Conservation (phyloP, 2,797 vertebrate genomes). For the Acrossocheilus fasciatus region DNA sequence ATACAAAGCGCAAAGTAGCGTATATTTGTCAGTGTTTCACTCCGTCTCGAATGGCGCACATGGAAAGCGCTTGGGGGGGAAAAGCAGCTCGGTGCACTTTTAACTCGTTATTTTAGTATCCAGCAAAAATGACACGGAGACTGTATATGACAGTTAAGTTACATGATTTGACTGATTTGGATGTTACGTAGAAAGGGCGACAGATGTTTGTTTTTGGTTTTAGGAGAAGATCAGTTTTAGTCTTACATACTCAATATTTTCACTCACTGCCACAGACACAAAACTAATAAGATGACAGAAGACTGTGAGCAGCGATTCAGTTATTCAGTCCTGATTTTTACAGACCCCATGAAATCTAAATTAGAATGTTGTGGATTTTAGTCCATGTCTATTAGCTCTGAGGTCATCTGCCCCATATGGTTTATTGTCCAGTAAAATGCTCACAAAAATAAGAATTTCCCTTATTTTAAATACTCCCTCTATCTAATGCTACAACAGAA, state of each 20-base stretch:
- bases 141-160: not conserved
- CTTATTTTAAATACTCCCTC: not conserved
- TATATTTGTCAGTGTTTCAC: no score
- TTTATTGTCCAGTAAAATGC: not conserved
- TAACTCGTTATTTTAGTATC: no score
- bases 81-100: no score
- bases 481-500: not conserved
- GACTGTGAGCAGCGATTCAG: not conserved
- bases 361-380: not conserved
- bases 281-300: not conserved
- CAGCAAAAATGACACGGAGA: no score
- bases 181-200: no score
- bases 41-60: no score
- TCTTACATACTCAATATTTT: not conserved
- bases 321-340: not conserved
- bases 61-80: no score
- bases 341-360: conserved; percentile 4
- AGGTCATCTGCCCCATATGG: not conserved
- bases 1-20: no score
- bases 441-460: not conserved
- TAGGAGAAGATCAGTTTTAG: not conserved
- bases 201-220: not conserved
- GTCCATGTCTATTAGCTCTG: not conserved
- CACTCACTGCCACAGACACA: not conserved
- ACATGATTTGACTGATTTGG: not conserved